A percentile compares a stretch with the other conserved stretches of the same genome.
Conservation (phyloP, 1,140 invertebrate species). For the Drosophila obscura region DNA sequence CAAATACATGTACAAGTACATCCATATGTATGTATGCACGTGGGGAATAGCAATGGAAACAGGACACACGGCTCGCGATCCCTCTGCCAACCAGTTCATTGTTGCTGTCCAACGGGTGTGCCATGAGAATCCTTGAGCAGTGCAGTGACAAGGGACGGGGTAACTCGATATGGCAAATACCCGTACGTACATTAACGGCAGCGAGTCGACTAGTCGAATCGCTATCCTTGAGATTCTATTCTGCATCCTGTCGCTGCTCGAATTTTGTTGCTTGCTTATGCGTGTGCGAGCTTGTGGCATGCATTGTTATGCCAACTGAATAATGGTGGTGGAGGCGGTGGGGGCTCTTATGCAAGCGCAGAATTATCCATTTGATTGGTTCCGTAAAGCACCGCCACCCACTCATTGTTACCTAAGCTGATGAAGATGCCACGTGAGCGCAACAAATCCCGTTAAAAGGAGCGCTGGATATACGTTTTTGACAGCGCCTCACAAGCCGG, state of each 20-base stretch:
- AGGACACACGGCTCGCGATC: constrained; percentile 3
- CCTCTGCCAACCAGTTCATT: constrained; percentile 37
- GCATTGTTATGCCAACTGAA: too few species aligned
- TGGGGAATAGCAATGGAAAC: background rate
- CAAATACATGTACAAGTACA: constrained; percentile 5
- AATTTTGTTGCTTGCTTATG: background rate
- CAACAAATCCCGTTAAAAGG: constrained; percentile 21
- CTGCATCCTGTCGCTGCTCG: too few species aligned
- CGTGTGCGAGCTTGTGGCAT: too few species aligned
- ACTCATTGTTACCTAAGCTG: too few species aligned
- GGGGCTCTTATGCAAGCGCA: too few species aligned
- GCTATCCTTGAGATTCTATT: constrained; percentile 9
- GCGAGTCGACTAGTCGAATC: background rate
- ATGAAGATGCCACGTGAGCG: constrained; percentile 14
- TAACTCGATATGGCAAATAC: constrained; percentile 31
- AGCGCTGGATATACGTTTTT: constrained; percentile 5
- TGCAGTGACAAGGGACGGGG: constrained; percentile 45
- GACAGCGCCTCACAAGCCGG: constrained; percentile 12
- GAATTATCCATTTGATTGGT: too few species aligned
- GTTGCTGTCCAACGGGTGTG: constrained; percentile 37
- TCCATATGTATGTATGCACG: constrained; percentile 9
- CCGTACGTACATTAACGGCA: too few species aligned
- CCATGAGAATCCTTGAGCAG: constrained; percentile 63
- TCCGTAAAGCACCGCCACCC: too few species aligned
- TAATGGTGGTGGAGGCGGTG: too few species aligned